Evolutionary conservation across 2,888 invertebrate species (phyloP), one percentile per base, ranked within the genome.

Genomic region (Nomada ferruginata): DNA sequence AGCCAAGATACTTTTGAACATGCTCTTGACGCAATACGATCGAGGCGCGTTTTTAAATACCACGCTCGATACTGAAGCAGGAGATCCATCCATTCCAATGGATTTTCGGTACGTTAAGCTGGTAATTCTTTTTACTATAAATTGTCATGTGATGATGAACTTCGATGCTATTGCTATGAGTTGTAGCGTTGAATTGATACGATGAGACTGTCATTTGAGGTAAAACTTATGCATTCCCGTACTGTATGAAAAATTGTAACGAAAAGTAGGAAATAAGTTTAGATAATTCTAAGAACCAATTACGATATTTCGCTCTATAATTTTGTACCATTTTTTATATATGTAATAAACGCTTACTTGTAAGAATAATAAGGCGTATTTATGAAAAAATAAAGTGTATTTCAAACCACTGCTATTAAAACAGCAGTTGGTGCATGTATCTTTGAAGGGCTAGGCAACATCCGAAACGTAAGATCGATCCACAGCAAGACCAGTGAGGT

Each of bases 401-500:
- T 72, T 71, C 13, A 66, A 74, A 78, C 63, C 47, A 81, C 18
- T 47, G 20, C 42, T 76, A 69, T 88, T 84, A 91, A 70, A 91
- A 86, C 69, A 87, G 84, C 82, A 92, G 79, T 80, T 89, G 89
- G 64, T 90, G 89, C 52, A 86, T 75, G 29, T 82, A 82, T 74
- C 88, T 91, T 80, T 87, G 87, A 60, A 87, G 83, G 50, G 79
- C 79, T 61, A 89, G 80, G 53, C 93, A 93, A 60, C 66, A 84
- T 26, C 92, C 90, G 36, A 92, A 83, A 70, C 88, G 89, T 66
- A 91, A 89, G 66, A 90, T 88, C 18, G 93, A 93, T 61, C 96
- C 97, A 93, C 97, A 97, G 92, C 97, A 97, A 63, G 97, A 97
- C 97, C 97, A 97, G 94, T 97, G 97, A 13, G 96, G 95, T 81